A percentile compares a stretch with the other conserved stretches of the same genome.
These are phyloP conservation scores for Cyprinodon variegatus DNA, from an alignment of 2,113 vertebrate genomes.

Conservation along the genomic window DNA sequence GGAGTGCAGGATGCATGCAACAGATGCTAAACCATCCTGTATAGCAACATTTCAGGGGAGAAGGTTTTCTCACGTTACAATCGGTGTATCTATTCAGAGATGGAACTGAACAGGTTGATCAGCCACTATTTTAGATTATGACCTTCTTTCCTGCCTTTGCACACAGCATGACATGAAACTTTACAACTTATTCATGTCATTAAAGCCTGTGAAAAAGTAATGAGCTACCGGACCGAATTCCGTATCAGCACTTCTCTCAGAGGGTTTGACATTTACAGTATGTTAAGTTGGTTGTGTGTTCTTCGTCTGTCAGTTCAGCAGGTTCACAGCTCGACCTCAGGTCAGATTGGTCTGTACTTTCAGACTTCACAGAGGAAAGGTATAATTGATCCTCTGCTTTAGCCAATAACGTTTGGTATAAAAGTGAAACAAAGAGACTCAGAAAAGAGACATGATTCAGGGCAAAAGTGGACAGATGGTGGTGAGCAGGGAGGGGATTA, in stretches of 20 bases:
- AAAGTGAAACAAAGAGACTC: conserved; percentile 28
- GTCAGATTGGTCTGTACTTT: neutral
- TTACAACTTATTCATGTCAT: conserved; percentile 45
- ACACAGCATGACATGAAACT: conserved; percentile 15
- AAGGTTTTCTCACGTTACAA: neutral
- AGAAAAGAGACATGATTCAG: conserved; percentile 11
- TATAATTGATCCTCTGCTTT: neutral
- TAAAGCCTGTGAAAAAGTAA: conserved; percentile 52
- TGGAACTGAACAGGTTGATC: conserved; percentile 13
- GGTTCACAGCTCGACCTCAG: conserved; percentile 6
- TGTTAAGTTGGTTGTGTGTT: conserved; percentile 21
- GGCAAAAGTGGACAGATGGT: conserved; percentile 54
- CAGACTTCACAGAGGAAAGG: neutral
- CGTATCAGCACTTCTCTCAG: conserved; percentile 54
- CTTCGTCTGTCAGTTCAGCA: conserved; percentile 16
- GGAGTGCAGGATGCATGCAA: neutral
- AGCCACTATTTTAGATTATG: conserved; percentile 12
- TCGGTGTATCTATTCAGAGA: neutral
- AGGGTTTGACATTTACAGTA: conserved; percentile 67
- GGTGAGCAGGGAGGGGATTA: conserved; percentile 59
- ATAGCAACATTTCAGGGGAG: neutral
- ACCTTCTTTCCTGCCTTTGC: conserved; percentile 27
- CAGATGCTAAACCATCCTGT: neutral
- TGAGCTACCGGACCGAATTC: conserved; percentile 44
- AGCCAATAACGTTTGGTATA: conserved; percentile 7